phyloP scores from a whole-genome alignment of 2,797 vertebrate species.

The Staurois parvus region DNA sequence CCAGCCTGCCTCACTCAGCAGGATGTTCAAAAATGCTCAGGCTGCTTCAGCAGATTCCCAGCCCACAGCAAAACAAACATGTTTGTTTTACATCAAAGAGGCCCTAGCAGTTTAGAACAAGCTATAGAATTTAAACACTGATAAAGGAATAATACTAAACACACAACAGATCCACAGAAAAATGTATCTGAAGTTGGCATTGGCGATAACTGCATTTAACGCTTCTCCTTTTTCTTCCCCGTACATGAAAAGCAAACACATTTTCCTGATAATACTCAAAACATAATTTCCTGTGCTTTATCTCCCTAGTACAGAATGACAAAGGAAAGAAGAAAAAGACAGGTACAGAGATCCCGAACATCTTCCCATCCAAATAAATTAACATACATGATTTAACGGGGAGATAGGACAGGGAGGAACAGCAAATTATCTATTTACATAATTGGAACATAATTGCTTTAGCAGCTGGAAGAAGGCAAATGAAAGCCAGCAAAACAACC shows the following conservation, averaged over 20 bases:
- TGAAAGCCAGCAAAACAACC: too few relatives aligned
- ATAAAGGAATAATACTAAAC: constrained; percentile 48
- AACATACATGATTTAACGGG: not conserved
- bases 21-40: constrained; percentile 64
- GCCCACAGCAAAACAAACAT: constrained; percentile 67
- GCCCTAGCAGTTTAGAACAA: constrained; percentile 16
- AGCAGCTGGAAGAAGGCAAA: not conserved
- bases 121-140: constrained; percentile 43
- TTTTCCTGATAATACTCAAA: constrained; percentile 30
- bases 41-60: constrained; percentile 64
- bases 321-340: constrained; percentile 3
- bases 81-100: constrained; percentile 69
- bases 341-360: constrained; percentile 2
- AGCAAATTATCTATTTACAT: not conserved
- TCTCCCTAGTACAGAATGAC: constrained; percentile 15
- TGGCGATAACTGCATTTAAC: constrained; percentile 43
- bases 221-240: constrained; percentile 19
- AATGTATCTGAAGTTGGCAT: constrained; percentile 35
- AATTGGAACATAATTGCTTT: not conserved
- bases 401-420: not conserved
- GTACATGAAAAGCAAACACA: constrained; percentile 7
- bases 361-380: constrained; percentile 1
- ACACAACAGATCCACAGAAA: constrained; percentile 34
- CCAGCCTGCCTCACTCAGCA: constrained; percentile 68
- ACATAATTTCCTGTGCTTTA: constrained; percentile 40